Evolutionary conservation across 2,113 vertebrate genomes (phyloP).

Genomic region (Mixornis gularis): DNA sequence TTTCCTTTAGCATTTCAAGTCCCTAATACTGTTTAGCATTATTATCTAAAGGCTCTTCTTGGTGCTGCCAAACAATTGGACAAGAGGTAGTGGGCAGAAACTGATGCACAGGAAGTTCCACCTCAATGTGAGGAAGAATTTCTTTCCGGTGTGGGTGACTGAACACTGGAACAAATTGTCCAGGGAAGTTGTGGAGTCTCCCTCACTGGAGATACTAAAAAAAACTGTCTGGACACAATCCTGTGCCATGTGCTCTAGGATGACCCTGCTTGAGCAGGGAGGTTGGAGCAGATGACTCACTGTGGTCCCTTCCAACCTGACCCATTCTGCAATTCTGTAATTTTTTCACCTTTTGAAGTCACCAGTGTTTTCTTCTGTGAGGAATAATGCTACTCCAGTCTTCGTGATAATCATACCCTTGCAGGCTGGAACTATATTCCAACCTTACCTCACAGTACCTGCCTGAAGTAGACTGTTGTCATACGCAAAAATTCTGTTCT

Average conservation of each 20-base stretch:
- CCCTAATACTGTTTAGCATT: background rate
- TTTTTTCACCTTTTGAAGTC: background rate
- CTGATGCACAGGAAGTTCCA: background rate
- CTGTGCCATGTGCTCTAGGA: fast-evolving
- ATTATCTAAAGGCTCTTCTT: background rate
- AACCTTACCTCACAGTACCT: background rate
- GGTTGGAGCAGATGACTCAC: background rate
- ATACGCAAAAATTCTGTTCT: background rate
- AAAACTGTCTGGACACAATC: fast-evolving
- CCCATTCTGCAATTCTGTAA: background rate
- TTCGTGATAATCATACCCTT: background rate
- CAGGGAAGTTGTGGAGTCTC: background rate
- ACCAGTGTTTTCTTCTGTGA: background rate
- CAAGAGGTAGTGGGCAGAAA: background rate
- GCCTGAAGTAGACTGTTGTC: background rate
- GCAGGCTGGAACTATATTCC: background rate
- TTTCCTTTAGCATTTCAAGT: background rate
- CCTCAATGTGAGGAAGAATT: background rate
- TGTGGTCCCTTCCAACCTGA: background rate
- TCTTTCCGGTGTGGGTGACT: fast-evolving
- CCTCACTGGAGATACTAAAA: background rate
- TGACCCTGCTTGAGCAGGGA: background rate
- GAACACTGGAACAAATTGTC: fast-evolving
- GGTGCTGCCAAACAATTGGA: background rate
- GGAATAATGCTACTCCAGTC: background rate